Percentiles rank a stretch among this genome's conserved stretches.
Evolutionary conservation across 2,888 invertebrate genomes (phyloP).

Genomic region (Dryocosmus kuriphilus): DNA sequence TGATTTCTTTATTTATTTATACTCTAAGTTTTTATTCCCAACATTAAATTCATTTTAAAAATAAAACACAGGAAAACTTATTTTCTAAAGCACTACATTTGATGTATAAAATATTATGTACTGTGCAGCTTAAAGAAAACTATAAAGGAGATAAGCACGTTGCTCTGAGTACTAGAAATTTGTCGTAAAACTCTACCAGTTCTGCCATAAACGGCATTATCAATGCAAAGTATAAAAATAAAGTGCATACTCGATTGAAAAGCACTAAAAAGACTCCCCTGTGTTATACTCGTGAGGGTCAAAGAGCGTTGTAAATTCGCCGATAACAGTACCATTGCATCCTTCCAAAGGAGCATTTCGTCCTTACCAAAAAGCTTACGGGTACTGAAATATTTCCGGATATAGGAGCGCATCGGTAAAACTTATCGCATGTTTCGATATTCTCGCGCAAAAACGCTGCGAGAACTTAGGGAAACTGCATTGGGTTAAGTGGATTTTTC

Average conservation of each 20-base stretch:
- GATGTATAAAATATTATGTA: background rate
- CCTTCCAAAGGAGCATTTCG: conserved; percentile 16
- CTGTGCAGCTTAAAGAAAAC: background rate
- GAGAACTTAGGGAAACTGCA: conserved; percentile 3
- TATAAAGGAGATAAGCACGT: background rate
- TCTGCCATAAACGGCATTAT: background rate
- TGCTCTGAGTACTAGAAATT: background rate
- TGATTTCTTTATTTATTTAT: too few relatives aligned
- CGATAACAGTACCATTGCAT: conserved; percentile 26
- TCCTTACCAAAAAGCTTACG: conserved; percentile 16
- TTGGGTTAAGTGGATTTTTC: background rate
- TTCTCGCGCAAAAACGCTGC: background rate
- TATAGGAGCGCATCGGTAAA: background rate
- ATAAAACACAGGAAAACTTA: too few relatives aligned
- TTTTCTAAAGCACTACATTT: too few relatives aligned
- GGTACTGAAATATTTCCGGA: conserved; percentile 21
- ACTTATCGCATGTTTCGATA: conserved; percentile 26
- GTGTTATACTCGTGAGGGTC: background rate
- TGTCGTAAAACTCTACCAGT: background rate
- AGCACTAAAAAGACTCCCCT: conserved; percentile 1
- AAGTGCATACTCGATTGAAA: conserved; percentile 23
- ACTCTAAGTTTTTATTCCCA: too few relatives aligned
- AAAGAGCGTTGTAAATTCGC: conserved; percentile 21
- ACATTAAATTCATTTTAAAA: too few relatives aligned
- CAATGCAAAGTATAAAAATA: conserved; percentile 14